phyloP scores from a whole-genome alignment of 2,888 invertebrate species.

The Limnephilus lunatus region DNA sequence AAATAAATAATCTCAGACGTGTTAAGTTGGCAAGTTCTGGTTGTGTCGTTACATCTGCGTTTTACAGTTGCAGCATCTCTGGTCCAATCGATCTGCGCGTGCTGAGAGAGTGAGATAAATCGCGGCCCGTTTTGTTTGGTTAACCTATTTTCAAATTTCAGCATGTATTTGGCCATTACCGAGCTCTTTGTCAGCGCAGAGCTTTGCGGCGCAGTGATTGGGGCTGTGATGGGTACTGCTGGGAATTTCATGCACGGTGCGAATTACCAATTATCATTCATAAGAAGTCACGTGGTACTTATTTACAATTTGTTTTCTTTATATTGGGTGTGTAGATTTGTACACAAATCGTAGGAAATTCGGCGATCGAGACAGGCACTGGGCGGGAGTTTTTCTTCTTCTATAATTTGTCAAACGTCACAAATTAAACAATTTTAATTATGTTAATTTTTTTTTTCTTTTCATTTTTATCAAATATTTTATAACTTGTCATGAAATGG shows the following conservation, averaged over 20 bases:
- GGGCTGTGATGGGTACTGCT: neutral
- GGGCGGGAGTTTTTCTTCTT: too few species aligned
- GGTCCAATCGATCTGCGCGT: constrained; percentile 25
- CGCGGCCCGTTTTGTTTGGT: constrained; percentile 47
- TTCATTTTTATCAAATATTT: too few species aligned
- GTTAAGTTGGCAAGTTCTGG: too few species aligned
- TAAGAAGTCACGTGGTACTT: neutral
- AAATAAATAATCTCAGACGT: too few species aligned
- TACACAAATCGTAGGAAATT: too few species aligned
- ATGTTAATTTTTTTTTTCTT: too few species aligned
- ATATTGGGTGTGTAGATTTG: too few species aligned
- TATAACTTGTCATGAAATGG: too few species aligned
- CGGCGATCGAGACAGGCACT: too few species aligned
- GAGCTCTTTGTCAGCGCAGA: neutral
- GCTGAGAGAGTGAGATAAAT: constrained; percentile 39
- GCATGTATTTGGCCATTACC: constrained; percentile 41
- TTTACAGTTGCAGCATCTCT: neutral
- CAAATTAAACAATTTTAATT: too few species aligned
- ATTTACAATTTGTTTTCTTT: too few species aligned
- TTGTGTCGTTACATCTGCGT: neutral
- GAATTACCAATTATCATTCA: neutral
- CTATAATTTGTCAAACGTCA: too few species aligned
- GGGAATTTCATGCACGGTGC: neutral
- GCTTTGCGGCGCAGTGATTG: neutral
- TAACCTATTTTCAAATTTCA: constrained; percentile 50